Evolutionary conservation across 2,888 invertebrate genomes (phyloP).

Genomic region (Acheta domesticus): DNA sequence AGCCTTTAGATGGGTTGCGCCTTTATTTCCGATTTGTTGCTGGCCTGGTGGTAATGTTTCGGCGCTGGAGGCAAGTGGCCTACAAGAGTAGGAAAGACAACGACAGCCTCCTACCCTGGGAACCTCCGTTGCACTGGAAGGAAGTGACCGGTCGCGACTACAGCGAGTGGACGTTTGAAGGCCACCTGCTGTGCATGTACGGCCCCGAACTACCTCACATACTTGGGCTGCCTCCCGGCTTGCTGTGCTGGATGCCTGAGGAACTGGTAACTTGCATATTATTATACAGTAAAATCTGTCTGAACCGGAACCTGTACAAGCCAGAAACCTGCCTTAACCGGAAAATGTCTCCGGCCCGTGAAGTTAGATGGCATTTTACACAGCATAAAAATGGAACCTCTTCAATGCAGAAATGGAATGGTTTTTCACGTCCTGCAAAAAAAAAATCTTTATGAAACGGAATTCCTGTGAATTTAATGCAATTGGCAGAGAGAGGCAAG

Average conservation of each 20-base stretch:
- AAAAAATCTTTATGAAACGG: too few relatives aligned
- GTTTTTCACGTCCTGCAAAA: too few relatives aligned
- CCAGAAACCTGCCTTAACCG: too few relatives aligned
- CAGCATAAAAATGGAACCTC: too few relatives aligned
- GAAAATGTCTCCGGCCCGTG: too few relatives aligned
- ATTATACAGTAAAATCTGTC: too few relatives aligned
- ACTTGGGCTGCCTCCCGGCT: background rate
- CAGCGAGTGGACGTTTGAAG: background rate
- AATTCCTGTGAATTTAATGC: too few relatives aligned
- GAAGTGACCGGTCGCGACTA: background rate
- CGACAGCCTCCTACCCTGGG: background rate
- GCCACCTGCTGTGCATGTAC: background rate
- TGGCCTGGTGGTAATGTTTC: background rate
- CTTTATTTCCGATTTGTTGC: conserved; percentile 1
- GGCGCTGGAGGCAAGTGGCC: background rate
- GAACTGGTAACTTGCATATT: background rate
- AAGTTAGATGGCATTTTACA: too few relatives aligned
- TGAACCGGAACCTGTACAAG: too few relatives aligned
- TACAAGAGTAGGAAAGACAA: background rate
- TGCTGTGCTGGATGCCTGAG: background rate
- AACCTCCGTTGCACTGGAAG: background rate
- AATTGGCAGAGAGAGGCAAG: too few relatives aligned
- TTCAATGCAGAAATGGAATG: too few relatives aligned
- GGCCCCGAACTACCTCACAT: background rate
- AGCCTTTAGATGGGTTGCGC: background rate